Percentiles rank a stretch among this genome's conserved stretches.
Conservation (phyloP, 1,140 invertebrate genomes). For the Drosophila kikkawai region DNA sequence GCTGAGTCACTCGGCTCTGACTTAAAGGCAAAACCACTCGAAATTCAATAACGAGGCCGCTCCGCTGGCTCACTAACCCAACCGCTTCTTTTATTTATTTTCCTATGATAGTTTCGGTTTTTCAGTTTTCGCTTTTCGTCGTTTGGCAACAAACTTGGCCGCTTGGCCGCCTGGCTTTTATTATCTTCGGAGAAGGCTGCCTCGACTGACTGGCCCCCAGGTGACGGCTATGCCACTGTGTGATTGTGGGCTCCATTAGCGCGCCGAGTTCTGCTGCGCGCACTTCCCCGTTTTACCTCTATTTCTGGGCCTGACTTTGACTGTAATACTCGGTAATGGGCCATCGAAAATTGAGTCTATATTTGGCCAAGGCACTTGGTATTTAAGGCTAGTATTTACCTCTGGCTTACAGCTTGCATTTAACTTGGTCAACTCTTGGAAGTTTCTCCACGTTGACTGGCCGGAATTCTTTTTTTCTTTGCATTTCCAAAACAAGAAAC, state of each 20-base stretch:
- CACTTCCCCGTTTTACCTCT: constrained; percentile 46
- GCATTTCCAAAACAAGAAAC: constrained; percentile 23
- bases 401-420: constrained; percentile 2
- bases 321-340: constrained; percentile 21
- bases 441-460: constrained; percentile 18
- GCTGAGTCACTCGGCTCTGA: constrained; percentile 40
- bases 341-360: constrained; percentile 16
- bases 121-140: constrained; percentile 42
- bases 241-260: constrained; percentile 39
- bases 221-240: constrained; percentile 13
- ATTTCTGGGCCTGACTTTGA: constrained; percentile 35
- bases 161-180: constrained; percentile 24
- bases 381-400: constrained; percentile 11
- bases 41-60: constrained; percentile 78
- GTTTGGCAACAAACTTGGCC: constrained; percentile 30
- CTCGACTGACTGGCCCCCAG: constrained; percentile 26
- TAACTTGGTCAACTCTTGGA: neutral
- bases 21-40: constrained; percentile 48
- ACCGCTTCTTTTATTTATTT: constrained; percentile 40
- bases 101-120: constrained; percentile 13
- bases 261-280: constrained; percentile 29
- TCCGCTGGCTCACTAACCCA: constrained; percentile 21
- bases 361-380: constrained; percentile 10
- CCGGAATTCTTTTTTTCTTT: constrained; percentile 21
- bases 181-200: constrained; percentile 26